Percentiles rank a stretch among this genome's conserved stretches.
Evolutionary conservation across 2,888 invertebrate species (phyloP).

Genomic region (Lithosia quadra): DNA sequence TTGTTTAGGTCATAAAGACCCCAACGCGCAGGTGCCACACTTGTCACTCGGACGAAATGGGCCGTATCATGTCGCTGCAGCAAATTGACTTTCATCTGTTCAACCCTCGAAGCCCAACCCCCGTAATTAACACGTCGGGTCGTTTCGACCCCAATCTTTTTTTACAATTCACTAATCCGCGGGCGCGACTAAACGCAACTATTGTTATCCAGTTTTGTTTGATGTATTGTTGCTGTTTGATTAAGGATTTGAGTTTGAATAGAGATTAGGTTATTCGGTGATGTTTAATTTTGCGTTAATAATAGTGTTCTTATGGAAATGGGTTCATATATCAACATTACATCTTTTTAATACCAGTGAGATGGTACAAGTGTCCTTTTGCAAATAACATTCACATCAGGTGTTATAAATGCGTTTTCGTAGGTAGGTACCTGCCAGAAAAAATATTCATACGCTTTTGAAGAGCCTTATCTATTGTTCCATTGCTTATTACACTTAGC

Average conservation of each 20-base stretch:
- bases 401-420: no score
- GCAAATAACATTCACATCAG: no score
- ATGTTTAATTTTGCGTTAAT: slow-evolving; percentile 27
- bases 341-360: background rate
- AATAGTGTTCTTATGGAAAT: background rate
- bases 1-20: slow-evolving; percentile 73
- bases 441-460: no score
- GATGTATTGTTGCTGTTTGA: slow-evolving; percentile 62
- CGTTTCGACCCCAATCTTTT: slow-evolving; percentile 79
- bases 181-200: slow-evolving; percentile 82
- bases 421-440: no score
- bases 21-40: slow-evolving; percentile 84
- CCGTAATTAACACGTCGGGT: slow-evolving; percentile 86
- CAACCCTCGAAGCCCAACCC: slow-evolving; percentile 81
- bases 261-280: slow-evolving; percentile 36
- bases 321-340: background rate
- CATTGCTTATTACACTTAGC: no score
- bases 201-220: slow-evolving; percentile 69
- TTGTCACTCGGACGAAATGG: slow-evolving; percentile 87
- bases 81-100: slow-evolving; percentile 89
- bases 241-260: slow-evolving; percentile 53
- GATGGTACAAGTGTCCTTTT: no score
- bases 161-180: slow-evolving; percentile 86
- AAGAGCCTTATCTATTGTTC: background rate
- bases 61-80: slow-evolving; percentile 89